These are phyloP conservation scores for Eurosta solidaginis DNA, from an alignment of 1,140 invertebrate genomes.

Conservation along the genomic window DNA sequence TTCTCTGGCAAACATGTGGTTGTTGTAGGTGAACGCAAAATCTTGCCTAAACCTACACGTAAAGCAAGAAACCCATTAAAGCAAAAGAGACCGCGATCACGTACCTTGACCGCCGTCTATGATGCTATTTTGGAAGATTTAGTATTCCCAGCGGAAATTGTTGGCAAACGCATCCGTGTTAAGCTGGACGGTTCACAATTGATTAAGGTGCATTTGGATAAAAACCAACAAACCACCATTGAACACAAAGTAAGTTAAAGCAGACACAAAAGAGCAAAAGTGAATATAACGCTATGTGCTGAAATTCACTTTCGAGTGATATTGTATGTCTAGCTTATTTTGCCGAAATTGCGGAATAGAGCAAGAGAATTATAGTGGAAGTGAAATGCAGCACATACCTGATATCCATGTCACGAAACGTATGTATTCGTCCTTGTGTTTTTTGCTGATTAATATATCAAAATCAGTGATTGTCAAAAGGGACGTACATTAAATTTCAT, in stretches of 20 bases:
- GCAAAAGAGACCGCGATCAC: slow-evolving; percentile 93
- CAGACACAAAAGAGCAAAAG: neutral
- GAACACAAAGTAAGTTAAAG: slow-evolving; percentile 89
- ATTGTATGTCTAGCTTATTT: neutral
- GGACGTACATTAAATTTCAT: slow-evolving; percentile 50
- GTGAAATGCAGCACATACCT: neutral
- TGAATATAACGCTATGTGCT: neutral
- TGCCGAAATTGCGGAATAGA: neutral
- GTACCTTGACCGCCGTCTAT: slow-evolving; percentile 96
- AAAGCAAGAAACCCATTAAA: slow-evolving; percentile 94
- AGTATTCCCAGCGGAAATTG: slow-evolving; percentile 98
- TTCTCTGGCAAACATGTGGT: slow-evolving; percentile 99
- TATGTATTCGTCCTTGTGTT: slow-evolving; percentile 47
- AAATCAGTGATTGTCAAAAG: slow-evolving; percentile 48
- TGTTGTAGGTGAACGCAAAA: slow-evolving; percentile 96
- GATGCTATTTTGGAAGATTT: slow-evolving; percentile 96
- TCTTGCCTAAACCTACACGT: slow-evolving; percentile 95
- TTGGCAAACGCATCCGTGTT: slow-evolving; percentile 95
- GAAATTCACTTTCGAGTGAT: too few relatives aligned
- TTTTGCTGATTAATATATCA: slow-evolving; percentile 43
- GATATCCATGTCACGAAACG: neutral
- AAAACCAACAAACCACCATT: slow-evolving; percentile 97
- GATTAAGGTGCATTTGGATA: slow-evolving; percentile 98
- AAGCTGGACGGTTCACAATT: slow-evolving; percentile 94
- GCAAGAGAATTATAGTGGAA: neutral